Base-by-base conservation (phyloP, 2,888 invertebrate species). In the Tholera decimalis region DNA sequence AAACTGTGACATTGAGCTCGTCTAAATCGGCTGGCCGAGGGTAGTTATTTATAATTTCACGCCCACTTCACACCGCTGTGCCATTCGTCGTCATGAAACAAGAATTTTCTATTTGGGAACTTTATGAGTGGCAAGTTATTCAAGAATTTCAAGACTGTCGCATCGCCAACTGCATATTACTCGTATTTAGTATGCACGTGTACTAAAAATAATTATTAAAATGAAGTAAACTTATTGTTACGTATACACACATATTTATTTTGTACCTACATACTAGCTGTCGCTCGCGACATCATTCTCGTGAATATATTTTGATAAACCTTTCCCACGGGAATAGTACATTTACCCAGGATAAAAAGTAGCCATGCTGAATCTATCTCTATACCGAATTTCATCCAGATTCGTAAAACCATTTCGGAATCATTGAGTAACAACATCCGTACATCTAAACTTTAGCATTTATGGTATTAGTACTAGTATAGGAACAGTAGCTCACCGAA, bases 1-100 rank as follows among this genome's bases (percentile, higher is more conserved):
- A 83, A 83, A 73, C 83, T 81, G 85, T 94, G 94, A 93, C 94
- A 94, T 93, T 94, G 94, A 91, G 90, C 81, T 83, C 70, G 79
- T 89, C 90, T 89, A 89, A 91, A 91, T 91, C 80, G 80, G 84
- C 85, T 85, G 73, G 77, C 75, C 81, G 88, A 91, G 91, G 91
- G 91, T 89, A 88, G 90, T 87, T 94, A 94, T 93, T 92, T 93
- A 92, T 93, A 93, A 88, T 88, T 90, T 88, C 82, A 89, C 91
- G 88, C 91, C 89, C 88, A 91, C 92, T 82, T 78, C 83, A 82
- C 83, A 77, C 67, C 71, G 78, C 80, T 84, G 80, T 81, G 86
- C 85, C 81, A 83, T 85, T 79, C 82, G 83, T 82, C 88, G 88
- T 91, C 91, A 90, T 84, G 83, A 72, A 81, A 72, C 77, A 89